Evolutionary conservation across 2,113 vertebrate species (phyloP).

Genomic region (Protobothrops mucrosquamatus): DNA sequence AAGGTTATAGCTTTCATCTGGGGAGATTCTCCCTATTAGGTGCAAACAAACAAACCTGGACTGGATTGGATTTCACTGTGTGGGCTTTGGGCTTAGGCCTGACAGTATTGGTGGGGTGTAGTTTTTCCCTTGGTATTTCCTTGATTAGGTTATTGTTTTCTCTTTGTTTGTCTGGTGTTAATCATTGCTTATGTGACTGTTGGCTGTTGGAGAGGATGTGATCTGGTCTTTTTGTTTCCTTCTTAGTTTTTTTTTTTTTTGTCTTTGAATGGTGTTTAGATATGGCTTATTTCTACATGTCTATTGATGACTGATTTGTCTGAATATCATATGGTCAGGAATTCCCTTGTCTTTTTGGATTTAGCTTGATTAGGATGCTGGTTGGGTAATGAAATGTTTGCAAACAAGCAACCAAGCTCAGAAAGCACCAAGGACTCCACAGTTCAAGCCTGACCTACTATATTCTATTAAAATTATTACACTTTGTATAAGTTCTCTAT

Average conservation of each 20-base stretch:
- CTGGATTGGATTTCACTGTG: neutral
- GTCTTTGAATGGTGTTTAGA: neutral
- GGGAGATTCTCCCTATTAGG: too few species aligned
- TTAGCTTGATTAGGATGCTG: neutral
- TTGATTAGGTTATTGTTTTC: neutral
- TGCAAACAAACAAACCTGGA: too few species aligned
- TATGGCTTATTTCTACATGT: neutral
- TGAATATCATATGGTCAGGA: neutral
- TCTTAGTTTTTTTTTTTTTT: neutral
- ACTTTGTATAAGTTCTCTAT: neutral
- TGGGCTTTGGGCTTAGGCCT: neutral
- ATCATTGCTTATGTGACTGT: neutral
- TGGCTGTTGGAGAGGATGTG: neutral
- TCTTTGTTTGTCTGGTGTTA: neutral
- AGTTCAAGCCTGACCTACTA: neutral
- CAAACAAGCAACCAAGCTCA: neutral
- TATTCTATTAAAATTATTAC: neutral
- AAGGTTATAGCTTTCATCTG: too few species aligned
- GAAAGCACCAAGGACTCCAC: neutral
- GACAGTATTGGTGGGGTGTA: neutral
- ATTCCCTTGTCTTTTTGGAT: neutral
- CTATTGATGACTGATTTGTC: neutral
- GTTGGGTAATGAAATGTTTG: neutral
- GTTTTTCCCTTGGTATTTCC: neutral
- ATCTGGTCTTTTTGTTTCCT: neutral